Conservation (phyloP, 2,888 invertebrate genomes). For the Portevinia maculata region DNA sequence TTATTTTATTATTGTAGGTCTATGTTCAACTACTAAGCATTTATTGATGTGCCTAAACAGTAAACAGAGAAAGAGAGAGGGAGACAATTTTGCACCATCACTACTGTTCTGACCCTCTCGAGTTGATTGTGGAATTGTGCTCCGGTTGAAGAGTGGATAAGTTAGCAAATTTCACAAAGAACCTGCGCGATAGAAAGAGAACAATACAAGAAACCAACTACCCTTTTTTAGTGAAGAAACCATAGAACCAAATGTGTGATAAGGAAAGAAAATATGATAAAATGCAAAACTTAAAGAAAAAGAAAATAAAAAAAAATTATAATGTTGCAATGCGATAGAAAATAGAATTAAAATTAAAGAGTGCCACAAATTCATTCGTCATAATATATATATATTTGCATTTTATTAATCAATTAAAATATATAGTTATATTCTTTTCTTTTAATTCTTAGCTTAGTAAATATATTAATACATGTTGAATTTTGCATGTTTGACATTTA, state of each 20-base stretch:
- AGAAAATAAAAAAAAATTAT: slow-evolving; percentile 11
- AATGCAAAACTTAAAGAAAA: slow-evolving; percentile 43
- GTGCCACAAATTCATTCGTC: slow-evolving; percentile 72
- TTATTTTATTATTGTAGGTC: slow-evolving; percentile 51
- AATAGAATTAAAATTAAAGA: slow-evolving; percentile 59
- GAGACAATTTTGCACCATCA: slow-evolving; percentile 26
- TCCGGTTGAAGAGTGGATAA: slow-evolving; percentile 35
- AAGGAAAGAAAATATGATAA: slow-evolving; percentile 31
- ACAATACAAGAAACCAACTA: slow-evolving; percentile 44
- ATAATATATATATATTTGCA: slow-evolving; percentile 69
- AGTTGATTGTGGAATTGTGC: not conserved
- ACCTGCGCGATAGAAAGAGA: slow-evolving; percentile 22
- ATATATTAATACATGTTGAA: slow-evolving; percentile 52
- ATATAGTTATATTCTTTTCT: slow-evolving; percentile 57
- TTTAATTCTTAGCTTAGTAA: slow-evolving; percentile 53
- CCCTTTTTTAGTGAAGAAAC: slow-evolving; percentile 43
- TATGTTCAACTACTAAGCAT: slow-evolving; percentile 75
- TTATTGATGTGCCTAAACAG: slow-evolving; percentile 63
- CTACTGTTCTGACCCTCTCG: slow-evolving; percentile 21
- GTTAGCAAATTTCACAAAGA: slow-evolving; percentile 20
- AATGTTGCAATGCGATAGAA: slow-evolving; percentile 45
- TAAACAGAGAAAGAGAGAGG: slow-evolving; percentile 39
- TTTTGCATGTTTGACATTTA: slow-evolving; percentile 57
- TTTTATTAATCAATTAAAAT: slow-evolving; percentile 71
- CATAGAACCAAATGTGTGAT: slow-evolving; percentile 23